Evolutionary conservation across 1,140 invertebrate species (phyloP).

Genomic region (Dendroctonus valens): DNA sequence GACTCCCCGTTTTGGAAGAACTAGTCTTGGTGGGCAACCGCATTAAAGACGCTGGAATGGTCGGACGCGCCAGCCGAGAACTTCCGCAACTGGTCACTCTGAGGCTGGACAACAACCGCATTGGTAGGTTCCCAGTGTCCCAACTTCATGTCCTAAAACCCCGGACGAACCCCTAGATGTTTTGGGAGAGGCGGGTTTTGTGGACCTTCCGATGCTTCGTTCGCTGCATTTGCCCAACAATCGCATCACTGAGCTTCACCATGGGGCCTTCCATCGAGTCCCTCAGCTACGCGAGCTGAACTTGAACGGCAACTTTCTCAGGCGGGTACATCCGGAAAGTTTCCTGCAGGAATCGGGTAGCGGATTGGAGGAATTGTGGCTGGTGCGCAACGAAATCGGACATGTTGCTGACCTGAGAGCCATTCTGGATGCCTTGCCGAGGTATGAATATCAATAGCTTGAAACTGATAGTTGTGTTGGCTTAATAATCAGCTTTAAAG

Average conservation of each 20-base stretch:
- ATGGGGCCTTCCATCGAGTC: slow-evolving; percentile 76
- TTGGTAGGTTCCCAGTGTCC: slow-evolving; percentile 9
- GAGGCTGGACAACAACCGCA: slow-evolving; percentile 44
- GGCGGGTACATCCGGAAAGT: slow-evolving; percentile 75
- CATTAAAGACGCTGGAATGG: slow-evolving; percentile 72
- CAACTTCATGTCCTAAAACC: too few relatives aligned
- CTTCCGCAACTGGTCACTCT: slow-evolving; percentile 68
- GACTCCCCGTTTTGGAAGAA: slow-evolving; percentile 69
- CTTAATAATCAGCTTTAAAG: too few relatives aligned
- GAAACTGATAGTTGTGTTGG: too few relatives aligned
- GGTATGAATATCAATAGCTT: too few relatives aligned
- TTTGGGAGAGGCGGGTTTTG: slow-evolving; percentile 74
- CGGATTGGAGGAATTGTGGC: slow-evolving; percentile 71
- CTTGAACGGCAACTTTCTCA: slow-evolving; percentile 75
- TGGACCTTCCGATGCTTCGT: slow-evolving; percentile 70
- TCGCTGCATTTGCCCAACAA: slow-evolving; percentile 72
- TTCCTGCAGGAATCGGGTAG: slow-evolving; percentile 70
- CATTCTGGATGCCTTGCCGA: slow-evolving; percentile 71
- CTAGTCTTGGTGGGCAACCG: slow-evolving; percentile 69
- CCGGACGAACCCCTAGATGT: slow-evolving; percentile 54
- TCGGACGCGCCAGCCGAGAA: slow-evolving; percentile 73
- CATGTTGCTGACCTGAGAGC: slow-evolving; percentile 69
- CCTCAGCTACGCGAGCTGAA: slow-evolving; percentile 71
- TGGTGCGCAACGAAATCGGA: slow-evolving; percentile 73
- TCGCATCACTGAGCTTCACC: slow-evolving; percentile 69